Evolutionary conservation across 2,888 invertebrate species (phyloP).

Genomic region (Thumatha senex): DNA sequence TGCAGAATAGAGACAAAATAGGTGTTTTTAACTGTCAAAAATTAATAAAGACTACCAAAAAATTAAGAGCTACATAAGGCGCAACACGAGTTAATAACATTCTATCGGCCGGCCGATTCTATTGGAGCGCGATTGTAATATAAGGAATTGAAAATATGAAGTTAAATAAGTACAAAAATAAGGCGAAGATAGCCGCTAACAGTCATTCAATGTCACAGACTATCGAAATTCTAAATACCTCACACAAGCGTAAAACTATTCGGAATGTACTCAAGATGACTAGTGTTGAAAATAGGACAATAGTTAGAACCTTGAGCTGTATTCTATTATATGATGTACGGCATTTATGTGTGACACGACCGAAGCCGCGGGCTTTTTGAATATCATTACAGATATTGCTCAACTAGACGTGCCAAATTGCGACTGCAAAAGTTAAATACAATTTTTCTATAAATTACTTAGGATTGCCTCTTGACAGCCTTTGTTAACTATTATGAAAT

Average conservation of each 20-base stretch:
- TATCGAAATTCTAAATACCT: conserved; percentile 4
- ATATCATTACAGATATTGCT: conserved; percentile 13
- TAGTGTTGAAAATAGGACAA: conserved; percentile 48
- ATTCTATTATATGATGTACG: conserved; percentile 45
- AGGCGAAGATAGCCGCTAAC: neutral
- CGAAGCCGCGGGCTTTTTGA: conserved; percentile 32
- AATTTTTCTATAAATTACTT: too few species aligned
- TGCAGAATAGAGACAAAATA: too few species aligned
- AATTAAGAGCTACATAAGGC: too few species aligned
- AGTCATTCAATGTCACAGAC: conserved; percentile 2
- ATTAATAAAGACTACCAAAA: too few species aligned
- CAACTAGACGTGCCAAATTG: conserved; percentile 5
- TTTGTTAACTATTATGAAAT: too few species aligned
- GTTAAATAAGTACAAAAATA: too few species aligned
- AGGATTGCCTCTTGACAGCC: too few species aligned
- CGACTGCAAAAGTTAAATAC: neutral
- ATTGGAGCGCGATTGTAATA: too few species aligned
- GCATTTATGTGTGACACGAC: conserved; percentile 46
- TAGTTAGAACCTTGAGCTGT: conserved; percentile 50
- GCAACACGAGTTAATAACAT: too few species aligned
- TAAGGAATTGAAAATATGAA: too few species aligned
- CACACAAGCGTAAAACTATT: neutral
- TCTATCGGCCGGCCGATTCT: too few species aligned
- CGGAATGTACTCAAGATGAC: conserved; percentile 33
- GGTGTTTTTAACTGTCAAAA: too few species aligned